Evolutionary conservation across 2,797 vertebrate species (phyloP).

Genomic region (Rhinella marina): DNA sequence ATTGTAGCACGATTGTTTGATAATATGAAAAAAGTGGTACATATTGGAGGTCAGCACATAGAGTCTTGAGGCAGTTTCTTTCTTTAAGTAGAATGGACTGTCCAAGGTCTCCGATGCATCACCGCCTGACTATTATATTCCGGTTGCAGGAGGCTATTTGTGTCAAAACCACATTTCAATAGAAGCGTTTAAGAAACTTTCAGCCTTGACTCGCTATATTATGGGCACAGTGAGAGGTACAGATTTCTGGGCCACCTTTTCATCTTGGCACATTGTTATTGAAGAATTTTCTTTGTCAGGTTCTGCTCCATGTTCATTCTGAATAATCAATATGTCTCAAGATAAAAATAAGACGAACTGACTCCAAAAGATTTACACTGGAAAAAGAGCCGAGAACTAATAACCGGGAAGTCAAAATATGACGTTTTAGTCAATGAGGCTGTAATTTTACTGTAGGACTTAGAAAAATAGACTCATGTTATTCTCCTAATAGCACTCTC

Average conservation of each 20-base stretch:
- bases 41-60: background rate
- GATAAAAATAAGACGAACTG: background rate
- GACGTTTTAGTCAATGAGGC: background rate
- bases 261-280: background rate
- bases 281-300: background rate
- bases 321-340: conserved; percentile 8
- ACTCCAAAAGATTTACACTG: background rate
- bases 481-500: background rate
- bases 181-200: background rate
- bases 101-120: conserved; percentile 3
- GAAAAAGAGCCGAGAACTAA: background rate
- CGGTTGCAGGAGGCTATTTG: conserved; percentile 20
- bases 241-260: conserved; percentile 11
- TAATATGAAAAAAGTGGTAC: background rate
- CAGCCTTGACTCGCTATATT: background rate
- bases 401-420: background rate
- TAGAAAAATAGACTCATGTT: background rate
- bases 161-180: conserved; percentile 17
- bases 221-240: background rate
- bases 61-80: background rate
- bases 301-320: background rate
- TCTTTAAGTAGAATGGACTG: background rate
- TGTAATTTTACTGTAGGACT: background rate
- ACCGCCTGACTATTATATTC: background rate
- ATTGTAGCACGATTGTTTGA: background rate